A percentile compares a stretch with the other conserved stretches of the same genome.
phyloP scores from a whole-genome alignment of 2,797 vertebrate species.

The Chromis chromis region DNA sequence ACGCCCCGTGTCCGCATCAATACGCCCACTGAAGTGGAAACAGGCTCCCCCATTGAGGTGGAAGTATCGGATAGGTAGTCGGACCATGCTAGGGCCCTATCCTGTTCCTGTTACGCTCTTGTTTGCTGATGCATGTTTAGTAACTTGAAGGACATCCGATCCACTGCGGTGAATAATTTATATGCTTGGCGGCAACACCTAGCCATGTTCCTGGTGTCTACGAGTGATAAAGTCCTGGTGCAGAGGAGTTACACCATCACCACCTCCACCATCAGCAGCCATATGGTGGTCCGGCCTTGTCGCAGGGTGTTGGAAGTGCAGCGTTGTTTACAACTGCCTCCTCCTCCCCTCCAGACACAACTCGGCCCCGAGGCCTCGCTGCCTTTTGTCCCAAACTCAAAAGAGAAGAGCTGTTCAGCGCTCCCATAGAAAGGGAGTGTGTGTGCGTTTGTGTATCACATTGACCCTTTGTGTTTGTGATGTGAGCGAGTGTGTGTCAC shows the following conservation, averaged over 20 bases:
- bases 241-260: constrained; percentile 41
- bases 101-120: constrained; percentile 73
- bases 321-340: constrained; percentile 61
- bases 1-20: constrained; percentile 61
- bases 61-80: constrained; percentile 72
- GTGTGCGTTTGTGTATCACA: constrained; percentile 31
- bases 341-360: constrained; percentile 39
- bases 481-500: constrained; percentile 54
- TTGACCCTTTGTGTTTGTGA: constrained; percentile 60
- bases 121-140: constrained; percentile 82
- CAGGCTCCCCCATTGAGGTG: constrained; percentile 65
- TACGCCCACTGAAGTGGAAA: constrained; percentile 63
- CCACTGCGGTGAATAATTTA: constrained; percentile 75
- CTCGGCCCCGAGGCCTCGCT: constrained; percentile 36
- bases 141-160: constrained; percentile 75
- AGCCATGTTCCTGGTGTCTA: constrained; percentile 49
- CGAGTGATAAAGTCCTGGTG: constrained; percentile 33
- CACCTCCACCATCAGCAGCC: constrained; percentile 52
- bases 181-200: constrained; percentile 63
- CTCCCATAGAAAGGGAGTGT: constrained; percentile 43
- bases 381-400: constrained; percentile 66
- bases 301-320: constrained; percentile 47
- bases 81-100: constrained; percentile 55
- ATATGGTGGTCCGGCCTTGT: constrained; percentile 54
- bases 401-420: constrained; percentile 54